Base-by-base conservation (phyloP, 2,797 vertebrate species). In the Melanotaenia maccullochi region DNA sequence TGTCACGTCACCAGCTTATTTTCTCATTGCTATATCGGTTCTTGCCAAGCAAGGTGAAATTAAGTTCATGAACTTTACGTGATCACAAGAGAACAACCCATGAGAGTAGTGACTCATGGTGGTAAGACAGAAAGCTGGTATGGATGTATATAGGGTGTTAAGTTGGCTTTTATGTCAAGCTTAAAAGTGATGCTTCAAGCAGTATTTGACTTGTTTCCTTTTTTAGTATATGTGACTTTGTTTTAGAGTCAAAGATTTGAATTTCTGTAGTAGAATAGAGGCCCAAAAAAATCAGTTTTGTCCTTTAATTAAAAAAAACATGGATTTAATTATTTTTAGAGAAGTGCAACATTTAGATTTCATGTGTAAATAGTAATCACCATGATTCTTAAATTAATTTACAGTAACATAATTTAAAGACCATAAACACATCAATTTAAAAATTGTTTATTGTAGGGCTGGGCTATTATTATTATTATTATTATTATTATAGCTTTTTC, bases 21-120 rank as follows among this genome's bases (percentile, higher is more conserved):
- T 85, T 88, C 84, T 90, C 30, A 56, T 82, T 78, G 82, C 78
- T 68, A 60, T 76, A 63, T 61, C 55, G 16, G 65, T 78, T 69
- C 61, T 76, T 38, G 55, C 59, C 70, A 67, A 68, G 52, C n/a
- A 75, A 88, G 84, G 87, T 89, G 90, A 90, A 90, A 74, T 84
- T 58, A 74, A 89, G 88, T 91, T 89, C 85, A 84, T 86, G 73
- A 87, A 84, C 79, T 77, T 75, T 3, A 75, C 38, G 73, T 82
- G 76, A 81, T 85, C 80, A 66, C 62, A 36, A 60, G 44, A 44
- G 11, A 78, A 60, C n/a, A 62, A 65, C 54, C 28, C 54, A 32
- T 18, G 54, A 56, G 54, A 56, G 78, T 56, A 60, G 42, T 85
- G 82, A 81, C 55, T 90, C 79, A 76, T 60, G 28, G 54, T 73